Evolutionary conservation across 2,888 invertebrate genomes (phyloP).

Genomic region (Parelbella ahira): DNA sequence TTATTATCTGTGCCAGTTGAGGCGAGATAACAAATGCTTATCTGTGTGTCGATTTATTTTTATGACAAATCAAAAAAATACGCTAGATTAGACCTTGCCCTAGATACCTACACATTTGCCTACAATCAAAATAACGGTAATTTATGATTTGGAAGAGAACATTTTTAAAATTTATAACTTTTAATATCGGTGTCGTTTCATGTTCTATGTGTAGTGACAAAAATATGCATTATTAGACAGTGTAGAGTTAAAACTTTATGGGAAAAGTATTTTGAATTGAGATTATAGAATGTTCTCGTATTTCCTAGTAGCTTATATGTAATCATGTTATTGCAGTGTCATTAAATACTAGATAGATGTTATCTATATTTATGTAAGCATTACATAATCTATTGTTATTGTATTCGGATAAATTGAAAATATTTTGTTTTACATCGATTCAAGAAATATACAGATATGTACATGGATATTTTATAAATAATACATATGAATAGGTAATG

Average conservation of each 20-base stretch:
- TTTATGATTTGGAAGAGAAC: too few relatives aligned
- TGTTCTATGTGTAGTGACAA: too few relatives aligned
- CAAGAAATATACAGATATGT: constrained; percentile 14
- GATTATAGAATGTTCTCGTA: constrained; percentile 8
- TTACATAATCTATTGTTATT: constrained; percentile 3
- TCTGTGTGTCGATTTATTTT: constrained; percentile 11
- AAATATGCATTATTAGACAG: too few relatives aligned
- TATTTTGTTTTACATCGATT: constrained; percentile 18
- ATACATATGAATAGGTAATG: constrained; percentile 31
- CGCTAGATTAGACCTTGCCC: constrained; percentile 14
- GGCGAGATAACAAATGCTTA: constrained; percentile 7
- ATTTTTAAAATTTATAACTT: too few relatives aligned
- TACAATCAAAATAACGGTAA: too few relatives aligned
- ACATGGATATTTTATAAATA: constrained; percentile 25
- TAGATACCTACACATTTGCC: constrained; percentile 1
- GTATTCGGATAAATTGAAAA: constrained; percentile 3
- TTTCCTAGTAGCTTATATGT: constrained; percentile 11
- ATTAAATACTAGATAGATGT: too few relatives aligned
- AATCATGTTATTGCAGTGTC: constrained; percentile 7
- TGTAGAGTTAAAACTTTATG: too few relatives aligned
- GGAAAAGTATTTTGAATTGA: constrained; percentile 16
- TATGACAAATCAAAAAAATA: constrained; percentile 9
- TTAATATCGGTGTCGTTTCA: too few relatives aligned
- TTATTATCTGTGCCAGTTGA: constrained; percentile 1
- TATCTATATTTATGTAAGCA: too few relatives aligned